Evolutionary conservation across 2,888 invertebrate genomes (phyloP).

Genomic region (Nezara viridula): DNA sequence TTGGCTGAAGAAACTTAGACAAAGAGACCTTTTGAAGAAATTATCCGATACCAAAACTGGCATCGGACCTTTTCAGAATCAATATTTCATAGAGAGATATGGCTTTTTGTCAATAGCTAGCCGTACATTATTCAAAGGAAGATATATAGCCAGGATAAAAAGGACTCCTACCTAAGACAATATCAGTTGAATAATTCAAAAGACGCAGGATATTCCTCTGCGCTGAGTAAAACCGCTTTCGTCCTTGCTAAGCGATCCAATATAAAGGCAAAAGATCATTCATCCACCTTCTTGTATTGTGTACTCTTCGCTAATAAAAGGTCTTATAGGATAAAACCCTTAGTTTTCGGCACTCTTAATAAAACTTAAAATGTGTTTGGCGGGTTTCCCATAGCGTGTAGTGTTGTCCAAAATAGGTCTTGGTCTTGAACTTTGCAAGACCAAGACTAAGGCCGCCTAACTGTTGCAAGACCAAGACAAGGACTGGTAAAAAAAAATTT

Average conservation of each 20-base stretch:
- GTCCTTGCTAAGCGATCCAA: neutral
- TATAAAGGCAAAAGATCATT: neutral
- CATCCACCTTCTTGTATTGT: neutral
- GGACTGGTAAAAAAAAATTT: no score
- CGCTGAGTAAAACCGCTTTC: neutral
- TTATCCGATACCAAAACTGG: slow-evolving; percentile 20
- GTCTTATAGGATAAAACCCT: no score
- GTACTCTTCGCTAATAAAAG: no score
- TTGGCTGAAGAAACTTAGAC: neutral
- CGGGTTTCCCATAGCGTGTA: no score
- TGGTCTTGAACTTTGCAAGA: no score
- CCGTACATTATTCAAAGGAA: slow-evolving; percentile 4
- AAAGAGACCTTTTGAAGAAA: neutral
- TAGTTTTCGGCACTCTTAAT: no score
- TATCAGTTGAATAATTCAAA: slow-evolving; percentile 3
- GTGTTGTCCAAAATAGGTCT: no score
- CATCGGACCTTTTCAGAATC: neutral
- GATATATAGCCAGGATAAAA: neutral
- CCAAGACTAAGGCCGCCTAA: no score
- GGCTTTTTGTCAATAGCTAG: neutral
- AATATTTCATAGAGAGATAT: slow-evolving; percentile 7
- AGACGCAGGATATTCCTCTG: neutral
- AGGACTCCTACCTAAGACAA: neutral
- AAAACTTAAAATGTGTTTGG: no score
- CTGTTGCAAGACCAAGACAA: no score